Evolutionary conservation across 2,888 invertebrate species (phyloP).

Genomic region (Camptogramma bilineatum): DNA sequence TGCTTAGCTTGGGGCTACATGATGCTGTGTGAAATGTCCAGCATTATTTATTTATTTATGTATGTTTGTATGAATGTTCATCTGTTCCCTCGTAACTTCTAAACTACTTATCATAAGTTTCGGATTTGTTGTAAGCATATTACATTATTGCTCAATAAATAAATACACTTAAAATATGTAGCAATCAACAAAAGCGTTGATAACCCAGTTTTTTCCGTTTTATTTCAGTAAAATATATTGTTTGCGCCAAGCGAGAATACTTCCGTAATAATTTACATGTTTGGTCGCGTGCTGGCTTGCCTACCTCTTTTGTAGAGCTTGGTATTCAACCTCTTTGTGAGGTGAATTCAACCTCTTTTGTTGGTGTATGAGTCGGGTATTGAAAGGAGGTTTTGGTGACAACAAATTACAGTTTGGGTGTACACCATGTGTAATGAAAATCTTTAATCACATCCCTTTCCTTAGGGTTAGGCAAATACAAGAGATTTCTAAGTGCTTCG

Average conservation of each 20-base stretch:
- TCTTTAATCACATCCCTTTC: too few species aligned
- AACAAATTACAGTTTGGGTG: not conserved
- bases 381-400: constrained; percentile 7
- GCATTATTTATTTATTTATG: too few species aligned
- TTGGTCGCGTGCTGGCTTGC: constrained; percentile 44
- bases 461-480: too few species aligned
- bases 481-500: too few species aligned
- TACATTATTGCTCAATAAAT: not conserved
- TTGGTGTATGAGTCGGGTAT: constrained; percentile 8
- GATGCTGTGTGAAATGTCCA: too few species aligned
- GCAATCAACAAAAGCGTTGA: not conserved
- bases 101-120: too few species aligned
- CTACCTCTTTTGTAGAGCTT: constrained; percentile 18
- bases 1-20: too few species aligned
- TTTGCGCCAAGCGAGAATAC: constrained; percentile 15
- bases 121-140: too few species aligned
- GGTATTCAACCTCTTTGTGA: constrained; percentile 10
- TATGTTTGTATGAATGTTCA: too few species aligned
- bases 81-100: too few species aligned
- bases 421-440: too few species aligned
- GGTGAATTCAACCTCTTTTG: constrained; percentile 19
- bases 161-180: not conserved
- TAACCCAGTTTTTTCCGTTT: not conserved
- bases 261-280: constrained; percentile 44
- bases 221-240: not conserved